A percentile compares a stretch with the other conserved stretches of the same genome.
These are phyloP conservation scores for Lithophane ornitopus DNA, from an alignment of 2,888 invertebrate species.

Conservation along the genomic window DNA sequence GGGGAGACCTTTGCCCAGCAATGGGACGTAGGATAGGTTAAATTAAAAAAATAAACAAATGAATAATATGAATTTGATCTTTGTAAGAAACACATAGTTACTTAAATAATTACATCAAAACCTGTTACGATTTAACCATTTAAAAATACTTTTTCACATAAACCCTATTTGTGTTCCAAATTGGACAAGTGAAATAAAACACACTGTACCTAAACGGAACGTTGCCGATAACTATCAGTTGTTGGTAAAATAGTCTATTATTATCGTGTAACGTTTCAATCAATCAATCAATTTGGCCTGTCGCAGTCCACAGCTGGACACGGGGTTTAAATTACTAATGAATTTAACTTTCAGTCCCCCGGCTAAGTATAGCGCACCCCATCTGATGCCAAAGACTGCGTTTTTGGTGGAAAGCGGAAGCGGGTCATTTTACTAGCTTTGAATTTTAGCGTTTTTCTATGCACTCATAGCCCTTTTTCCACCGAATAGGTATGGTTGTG, in stretches of 20 bases:
- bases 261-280: slow-evolving; percentile 48
- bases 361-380: slow-evolving; percentile 52
- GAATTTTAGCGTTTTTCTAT: not conserved
- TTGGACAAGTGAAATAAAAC: not conserved
- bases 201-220: slow-evolving; percentile 30
- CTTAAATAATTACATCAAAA: not conserved
- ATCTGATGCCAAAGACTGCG: slow-evolving; percentile 1
- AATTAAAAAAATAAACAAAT: too few relatives aligned
- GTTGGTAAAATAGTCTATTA: slow-evolving; percentile 53
- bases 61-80: not conserved
- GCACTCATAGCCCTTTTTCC: too few relatives aligned
- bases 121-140: too few relatives aligned
- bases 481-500: too few relatives aligned
- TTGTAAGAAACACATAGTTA: not conserved
- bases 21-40: too few relatives aligned
- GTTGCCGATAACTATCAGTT: slow-evolving; percentile 56
- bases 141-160: not conserved
- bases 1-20: not conserved
- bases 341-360: slow-evolving; percentile 29
- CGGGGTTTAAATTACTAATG: slow-evolving; percentile 55
- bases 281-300: slow-evolving; percentile 52
- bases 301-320: slow-evolving; percentile 24
- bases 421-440: slow-evolving; percentile 11
- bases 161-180: not conserved
- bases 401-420: slow-evolving; percentile 17